Evolutionary conservation across 2,888 invertebrate species (phyloP), one percentile per base, ranked within the genome.

Genomic region (Merodon equestris): DNA sequence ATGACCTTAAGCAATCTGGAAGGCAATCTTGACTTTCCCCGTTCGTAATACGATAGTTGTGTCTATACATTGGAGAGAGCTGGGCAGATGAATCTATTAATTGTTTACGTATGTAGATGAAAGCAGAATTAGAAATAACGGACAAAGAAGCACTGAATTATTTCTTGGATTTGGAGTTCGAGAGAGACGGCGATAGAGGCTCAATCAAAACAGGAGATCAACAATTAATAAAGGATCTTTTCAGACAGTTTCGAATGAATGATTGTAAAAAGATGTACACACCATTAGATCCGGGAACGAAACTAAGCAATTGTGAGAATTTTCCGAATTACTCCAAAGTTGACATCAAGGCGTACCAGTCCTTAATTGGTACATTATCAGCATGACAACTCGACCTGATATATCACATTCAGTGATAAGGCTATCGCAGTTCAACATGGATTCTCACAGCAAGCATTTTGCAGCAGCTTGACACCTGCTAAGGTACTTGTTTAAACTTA

Each of bases 291-390:
- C 48, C 48, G 18, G 48, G 48, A 18, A 48, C 1, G n/a, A 48
- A 48, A 9, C 18, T 17, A 17, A 48, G 48, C 48, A 48, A 48
- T 1, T 48, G 40, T 40, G 40, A 9, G 40, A 40, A n/a, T n/a
- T 40, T 3, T 40, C 40, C 40, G n/a, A 40, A 40, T 12, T 48
- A 18, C n/a, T 48, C 48, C 15, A 48, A 48, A 18, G 48, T 18
- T 18, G 48, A 48, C 18, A 12, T 48, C 18, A 48, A 17, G 48
- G 12, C 18, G n/a, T 48, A 17, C 18, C 48, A 48, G 48, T 48
- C 48, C 15, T 18, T 48, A 12, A 48, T 48, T 18, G 48, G 18
- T 48, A 18, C 48, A 48, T 12, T 18, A 48, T 48, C 48, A 48
- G 48, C 48, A 15, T 18, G 12, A 18, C 48, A 18, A 19, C 19